These are phyloP conservation scores for Hirtodrosophila duncani DNA, from an alignment of 2,888 invertebrate genomes.

Conservation along the genomic window DNA sequence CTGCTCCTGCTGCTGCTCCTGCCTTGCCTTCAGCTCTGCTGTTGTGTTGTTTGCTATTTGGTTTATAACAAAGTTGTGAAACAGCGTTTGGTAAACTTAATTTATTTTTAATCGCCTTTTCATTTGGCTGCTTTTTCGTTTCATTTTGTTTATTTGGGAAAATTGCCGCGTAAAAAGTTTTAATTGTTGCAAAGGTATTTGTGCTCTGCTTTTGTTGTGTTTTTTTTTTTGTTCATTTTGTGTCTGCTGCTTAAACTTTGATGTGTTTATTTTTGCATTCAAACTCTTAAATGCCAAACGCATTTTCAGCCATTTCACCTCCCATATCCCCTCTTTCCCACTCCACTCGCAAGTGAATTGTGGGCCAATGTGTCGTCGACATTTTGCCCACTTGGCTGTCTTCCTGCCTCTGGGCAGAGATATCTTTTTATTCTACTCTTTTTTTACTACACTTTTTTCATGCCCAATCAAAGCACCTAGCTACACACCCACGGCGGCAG, in stretches of 20 bases:
- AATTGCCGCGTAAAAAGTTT: conserved; percentile 56
- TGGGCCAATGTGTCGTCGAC: conserved; percentile 57
- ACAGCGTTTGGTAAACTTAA: conserved; percentile 63
- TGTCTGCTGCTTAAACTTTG: conserved; percentile 19
- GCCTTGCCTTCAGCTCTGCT: too few relatives aligned
- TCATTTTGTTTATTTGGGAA: conserved; percentile 46
- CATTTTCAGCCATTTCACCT: conserved; percentile 34
- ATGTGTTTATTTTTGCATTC: conserved; percentile 59
- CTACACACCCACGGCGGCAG: too few relatives aligned
- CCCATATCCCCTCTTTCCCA: background rate
- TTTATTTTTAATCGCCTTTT: conserved; percentile 71
- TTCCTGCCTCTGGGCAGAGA: too few relatives aligned
- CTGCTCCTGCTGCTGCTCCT: conserved; percentile 2
- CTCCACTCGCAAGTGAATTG: conserved; percentile 20
- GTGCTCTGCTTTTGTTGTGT: background rate
- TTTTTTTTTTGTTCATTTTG: background rate
- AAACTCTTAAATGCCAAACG: conserved; percentile 58
- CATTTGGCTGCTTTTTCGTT: conserved; percentile 51
- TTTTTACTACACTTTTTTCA: conserved; percentile 1
- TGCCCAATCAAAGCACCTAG: too few relatives aligned
- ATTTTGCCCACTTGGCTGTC: conserved; percentile 2
- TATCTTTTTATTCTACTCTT: conserved; percentile 22
- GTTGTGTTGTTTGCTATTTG: conserved; percentile 38
- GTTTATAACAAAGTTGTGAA: conserved; percentile 51
- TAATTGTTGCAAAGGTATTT: conserved; percentile 57